These are phyloP conservation scores for Entomobrya proxima DNA, from an alignment of 2,888 invertebrate species.

Conservation along the genomic window DNA sequence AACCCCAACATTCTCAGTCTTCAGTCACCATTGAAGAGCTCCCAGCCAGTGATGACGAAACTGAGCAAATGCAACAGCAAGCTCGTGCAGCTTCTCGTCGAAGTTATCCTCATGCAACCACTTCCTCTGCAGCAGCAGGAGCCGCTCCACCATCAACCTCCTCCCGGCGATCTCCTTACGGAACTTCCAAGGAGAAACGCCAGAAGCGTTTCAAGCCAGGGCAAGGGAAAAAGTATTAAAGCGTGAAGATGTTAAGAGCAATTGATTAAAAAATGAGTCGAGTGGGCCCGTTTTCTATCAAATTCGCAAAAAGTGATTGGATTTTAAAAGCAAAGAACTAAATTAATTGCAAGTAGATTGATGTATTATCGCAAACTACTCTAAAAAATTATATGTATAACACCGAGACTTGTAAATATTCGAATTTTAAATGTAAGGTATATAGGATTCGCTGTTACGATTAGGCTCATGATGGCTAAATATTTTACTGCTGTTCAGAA, in stretches of 20 bases:
- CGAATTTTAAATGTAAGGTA: background rate
- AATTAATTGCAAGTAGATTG: background rate
- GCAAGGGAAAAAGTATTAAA: slow-evolving; percentile 71
- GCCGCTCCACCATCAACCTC: slow-evolving; percentile 59
- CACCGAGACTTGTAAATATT: slow-evolving; percentile 34
- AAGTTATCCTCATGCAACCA: slow-evolving; percentile 31
- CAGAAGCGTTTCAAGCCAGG: slow-evolving; percentile 67
- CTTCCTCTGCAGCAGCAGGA: slow-evolving; percentile 52
- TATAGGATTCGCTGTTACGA: background rate
- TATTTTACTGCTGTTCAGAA: background rate
- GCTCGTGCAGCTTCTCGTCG: slow-evolving; percentile 24
- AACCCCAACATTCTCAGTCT: slow-evolving; percentile 61
- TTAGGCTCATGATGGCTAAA: background rate
- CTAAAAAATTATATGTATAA: background rate
- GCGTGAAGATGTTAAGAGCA: background rate
- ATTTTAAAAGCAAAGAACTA: background rate
- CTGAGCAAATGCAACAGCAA: slow-evolving; percentile 32
- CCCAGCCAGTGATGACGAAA: slow-evolving; percentile 74
- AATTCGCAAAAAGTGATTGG: slow-evolving; percentile 17
- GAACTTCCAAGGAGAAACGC: slow-evolving; percentile 65
- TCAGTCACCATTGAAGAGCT: slow-evolving; percentile 74
- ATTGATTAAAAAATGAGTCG: background rate
- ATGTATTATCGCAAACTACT: slow-evolving; percentile 7
- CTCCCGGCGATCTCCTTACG: slow-evolving; percentile 63
- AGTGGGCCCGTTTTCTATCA: background rate